Conservation (phyloP, 2,888 invertebrate genomes). For the Andrena hattorfiana region DNA sequence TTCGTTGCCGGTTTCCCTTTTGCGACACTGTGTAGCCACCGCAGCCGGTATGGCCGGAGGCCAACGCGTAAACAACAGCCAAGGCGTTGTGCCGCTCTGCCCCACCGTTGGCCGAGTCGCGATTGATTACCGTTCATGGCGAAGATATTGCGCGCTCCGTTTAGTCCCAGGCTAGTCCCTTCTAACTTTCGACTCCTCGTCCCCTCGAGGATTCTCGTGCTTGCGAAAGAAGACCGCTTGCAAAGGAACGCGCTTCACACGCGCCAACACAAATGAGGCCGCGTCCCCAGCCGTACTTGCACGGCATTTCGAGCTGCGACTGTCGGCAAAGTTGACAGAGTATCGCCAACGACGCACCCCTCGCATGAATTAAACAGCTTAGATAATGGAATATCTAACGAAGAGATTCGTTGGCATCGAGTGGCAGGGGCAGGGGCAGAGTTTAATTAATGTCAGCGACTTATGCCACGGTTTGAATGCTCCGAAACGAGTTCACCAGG, state of each 20-base stretch:
- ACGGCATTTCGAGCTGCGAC: not conserved
- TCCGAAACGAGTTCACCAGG: slow-evolving; percentile 57
- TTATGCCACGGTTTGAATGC: not conserved
- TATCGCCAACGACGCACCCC: not conserved
- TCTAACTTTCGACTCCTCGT: not conserved
- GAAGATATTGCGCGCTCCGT: not conserved
- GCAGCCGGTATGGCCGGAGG: slow-evolving; percentile 16
- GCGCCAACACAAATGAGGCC: not conserved
- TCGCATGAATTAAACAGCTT: slow-evolving; percentile 19
- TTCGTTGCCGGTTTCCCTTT: not conserved
- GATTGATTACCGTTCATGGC: not conserved
- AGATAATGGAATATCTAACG: slow-evolving; percentile 45
- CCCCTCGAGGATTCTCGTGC: not conserved
- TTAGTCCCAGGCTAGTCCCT: not conserved
- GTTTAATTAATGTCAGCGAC: slow-evolving; percentile 42
- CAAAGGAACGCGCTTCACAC: not conserved
- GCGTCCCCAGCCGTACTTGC: not conserved
- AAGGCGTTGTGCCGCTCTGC: not conserved
- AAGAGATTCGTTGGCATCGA: slow-evolving; percentile 2
- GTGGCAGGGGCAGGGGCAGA: not conserved
- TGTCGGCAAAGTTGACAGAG: not conserved
- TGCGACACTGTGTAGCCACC: not conserved
- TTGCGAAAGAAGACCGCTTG: not conserved
- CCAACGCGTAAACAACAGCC: slow-evolving; percentile 25
- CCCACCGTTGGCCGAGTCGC: not conserved